Percentiles rank a stretch among this genome's conserved stretches.
Conservation (phyloP, 2,888 invertebrate genomes). For the Tetheella fluctuosa region DNA sequence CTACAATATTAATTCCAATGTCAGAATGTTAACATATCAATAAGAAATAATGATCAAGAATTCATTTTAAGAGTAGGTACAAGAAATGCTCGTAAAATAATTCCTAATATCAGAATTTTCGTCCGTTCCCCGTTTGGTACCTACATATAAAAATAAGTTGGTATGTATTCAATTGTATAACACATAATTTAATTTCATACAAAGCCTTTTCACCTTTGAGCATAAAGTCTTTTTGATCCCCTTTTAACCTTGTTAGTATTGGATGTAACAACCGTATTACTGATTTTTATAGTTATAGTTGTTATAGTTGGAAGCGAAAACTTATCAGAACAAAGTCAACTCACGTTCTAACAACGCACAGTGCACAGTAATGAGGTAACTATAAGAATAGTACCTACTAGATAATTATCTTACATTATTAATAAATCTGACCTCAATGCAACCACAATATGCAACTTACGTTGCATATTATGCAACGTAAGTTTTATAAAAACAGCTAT, state of each 20-base stretch:
- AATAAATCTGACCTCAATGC: too few species aligned
- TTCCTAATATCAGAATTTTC: neutral
- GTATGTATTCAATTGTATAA: neutral
- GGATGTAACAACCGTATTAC: neutral
- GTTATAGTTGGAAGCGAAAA: too few species aligned
- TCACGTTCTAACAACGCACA: neutral
- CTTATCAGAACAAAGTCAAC: neutral
- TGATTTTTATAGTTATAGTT: neutral
- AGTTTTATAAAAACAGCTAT: neutral
- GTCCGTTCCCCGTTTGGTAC: neutral
- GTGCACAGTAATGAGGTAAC: neutral
- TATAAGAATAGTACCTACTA: too few species aligned
- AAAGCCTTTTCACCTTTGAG: neutral
- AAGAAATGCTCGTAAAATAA: neutral
- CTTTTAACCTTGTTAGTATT: neutral
- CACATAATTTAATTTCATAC: neutral
- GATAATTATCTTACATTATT: too few species aligned
- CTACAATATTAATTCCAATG: too few species aligned
- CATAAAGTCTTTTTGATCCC: slow-evolving; percentile 1
- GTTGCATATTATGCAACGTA: too few species aligned
- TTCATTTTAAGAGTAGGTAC: too few species aligned
- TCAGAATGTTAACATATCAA: too few species aligned
- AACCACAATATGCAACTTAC: too few species aligned
- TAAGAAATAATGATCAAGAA: too few species aligned
- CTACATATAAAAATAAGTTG: neutral